Percentiles rank a stretch among this genome's conserved stretches.
Evolutionary conservation across 2,888 invertebrate species (phyloP).

Genomic region (Artemia sinica): DNA sequence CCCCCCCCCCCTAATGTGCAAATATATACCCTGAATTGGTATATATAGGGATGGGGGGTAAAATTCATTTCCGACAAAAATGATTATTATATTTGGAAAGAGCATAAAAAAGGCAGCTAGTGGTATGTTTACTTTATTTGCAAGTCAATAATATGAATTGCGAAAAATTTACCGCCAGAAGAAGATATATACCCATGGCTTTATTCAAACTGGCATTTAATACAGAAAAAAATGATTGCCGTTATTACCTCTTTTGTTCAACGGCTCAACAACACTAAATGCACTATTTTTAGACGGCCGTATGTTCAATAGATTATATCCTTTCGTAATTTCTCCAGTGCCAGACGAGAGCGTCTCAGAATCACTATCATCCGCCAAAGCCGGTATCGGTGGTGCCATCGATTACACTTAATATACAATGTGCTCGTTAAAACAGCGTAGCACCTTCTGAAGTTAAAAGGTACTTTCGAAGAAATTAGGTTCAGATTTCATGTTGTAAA

Average conservation of each 20-base stretch:
- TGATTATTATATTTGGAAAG: too few relatives aligned
- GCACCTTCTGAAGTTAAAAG: constrained; percentile 6
- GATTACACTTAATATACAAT: neutral
- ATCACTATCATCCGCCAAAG: neutral
- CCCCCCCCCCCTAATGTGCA: too few relatives aligned
- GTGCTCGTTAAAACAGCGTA: neutral
- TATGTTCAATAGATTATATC: neutral
- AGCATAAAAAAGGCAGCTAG: too few relatives aligned
- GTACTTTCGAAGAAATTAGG: neutral
- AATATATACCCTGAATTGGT: too few relatives aligned
- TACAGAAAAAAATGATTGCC: too few relatives aligned
- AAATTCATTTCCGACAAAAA: too few relatives aligned
- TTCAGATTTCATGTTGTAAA: neutral
- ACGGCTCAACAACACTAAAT: neutral
- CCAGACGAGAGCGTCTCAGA: neutral
- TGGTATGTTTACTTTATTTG: too few relatives aligned
- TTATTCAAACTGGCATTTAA: too few relatives aligned
- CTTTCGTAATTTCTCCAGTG: neutral
- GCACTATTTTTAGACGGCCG: constrained; percentile 6
- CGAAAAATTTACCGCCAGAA: too few relatives aligned
- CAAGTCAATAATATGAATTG: too few relatives aligned
- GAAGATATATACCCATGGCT: too few relatives aligned
- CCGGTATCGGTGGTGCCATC: neutral
- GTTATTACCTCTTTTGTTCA: neutral
- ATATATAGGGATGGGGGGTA: too few relatives aligned